Conservation (phyloP, 1,140 invertebrate species). For the Lucilia sericata region DNA sequence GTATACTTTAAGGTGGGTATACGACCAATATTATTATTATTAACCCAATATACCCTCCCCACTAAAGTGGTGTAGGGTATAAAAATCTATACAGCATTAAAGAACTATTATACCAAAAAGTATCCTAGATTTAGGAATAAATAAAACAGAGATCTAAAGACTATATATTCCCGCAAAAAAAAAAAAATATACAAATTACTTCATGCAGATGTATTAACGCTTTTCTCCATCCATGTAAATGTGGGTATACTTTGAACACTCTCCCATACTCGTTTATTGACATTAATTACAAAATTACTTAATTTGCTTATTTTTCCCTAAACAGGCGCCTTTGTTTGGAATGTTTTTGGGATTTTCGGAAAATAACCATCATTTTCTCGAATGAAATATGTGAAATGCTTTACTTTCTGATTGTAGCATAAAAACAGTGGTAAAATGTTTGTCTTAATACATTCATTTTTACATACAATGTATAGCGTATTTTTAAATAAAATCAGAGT, state of each 20-base stretch:
- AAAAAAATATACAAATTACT: too few relatives aligned
- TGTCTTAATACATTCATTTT: background rate
- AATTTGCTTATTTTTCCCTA: constrained; percentile 28
- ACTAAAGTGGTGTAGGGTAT: too few relatives aligned
- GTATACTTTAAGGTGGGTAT: too few relatives aligned
- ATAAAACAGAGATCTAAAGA: too few relatives aligned
- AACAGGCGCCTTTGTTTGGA: constrained; percentile 38
- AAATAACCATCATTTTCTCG: constrained; percentile 16
- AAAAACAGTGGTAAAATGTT: background rate
- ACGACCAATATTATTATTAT: too few relatives aligned
- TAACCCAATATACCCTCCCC: too few relatives aligned
- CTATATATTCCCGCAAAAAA: too few relatives aligned
- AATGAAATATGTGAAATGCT: background rate
- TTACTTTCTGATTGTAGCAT: constrained; percentile 23
- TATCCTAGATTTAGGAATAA: too few relatives aligned
- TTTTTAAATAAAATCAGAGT: background rate
- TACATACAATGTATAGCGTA: background rate
- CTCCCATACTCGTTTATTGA: background rate
- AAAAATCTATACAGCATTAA: too few relatives aligned
- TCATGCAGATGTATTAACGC: too few relatives aligned
- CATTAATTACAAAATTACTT: constrained; percentile 46
- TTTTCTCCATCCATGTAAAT: background rate
- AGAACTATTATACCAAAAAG: too few relatives aligned
- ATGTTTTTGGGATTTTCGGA: constrained; percentile 7
- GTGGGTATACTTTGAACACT: background rate